Percentiles rank a stretch among this genome's conserved stretches.
phyloP scores from a whole-genome alignment of 2,797 vertebrate genomes.

The Cetoscarus ocellatus region DNA sequence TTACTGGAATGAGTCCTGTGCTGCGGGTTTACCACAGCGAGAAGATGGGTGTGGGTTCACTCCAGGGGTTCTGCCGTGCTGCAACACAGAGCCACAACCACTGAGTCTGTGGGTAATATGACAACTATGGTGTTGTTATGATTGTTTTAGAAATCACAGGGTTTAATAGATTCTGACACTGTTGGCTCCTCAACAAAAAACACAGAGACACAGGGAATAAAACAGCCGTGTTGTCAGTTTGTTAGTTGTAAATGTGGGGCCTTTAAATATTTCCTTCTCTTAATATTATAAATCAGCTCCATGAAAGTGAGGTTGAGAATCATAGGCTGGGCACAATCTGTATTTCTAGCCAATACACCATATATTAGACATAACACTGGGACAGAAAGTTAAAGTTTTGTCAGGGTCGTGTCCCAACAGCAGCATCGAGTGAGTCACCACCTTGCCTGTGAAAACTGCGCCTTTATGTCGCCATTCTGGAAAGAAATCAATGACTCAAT shows the following conservation, averaged over 20 bases:
- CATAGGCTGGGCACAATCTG: too few species aligned
- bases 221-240: not conserved
- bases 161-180: not conserved
- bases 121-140: conserved; percentile 1
- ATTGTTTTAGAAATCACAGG: not conserved
- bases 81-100: conserved; percentile 23
- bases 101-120: not conserved
- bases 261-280: too few species aligned
- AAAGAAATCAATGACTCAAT: conserved; percentile 27
- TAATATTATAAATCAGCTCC: too few species aligned
- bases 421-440: conserved; percentile 12
- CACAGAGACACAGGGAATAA: not conserved
- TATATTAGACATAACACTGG: not conserved
- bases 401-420: not conserved
- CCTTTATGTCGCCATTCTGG: conserved; percentile 18
- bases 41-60: conserved; percentile 20
- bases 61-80: conserved; percentile 25
- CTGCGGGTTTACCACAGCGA: conserved; percentile 5
- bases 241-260: not conserved
- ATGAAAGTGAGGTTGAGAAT: too few species aligned
- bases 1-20: conserved; percentile 10
- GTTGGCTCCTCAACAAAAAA: not conserved
- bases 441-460: not conserved
- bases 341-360: too few species aligned
- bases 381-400: not conserved